These are phyloP conservation scores for Elysia chlorotica DNA, from an alignment of 1,140 invertebrate genomes.

Conservation along the genomic window DNA sequence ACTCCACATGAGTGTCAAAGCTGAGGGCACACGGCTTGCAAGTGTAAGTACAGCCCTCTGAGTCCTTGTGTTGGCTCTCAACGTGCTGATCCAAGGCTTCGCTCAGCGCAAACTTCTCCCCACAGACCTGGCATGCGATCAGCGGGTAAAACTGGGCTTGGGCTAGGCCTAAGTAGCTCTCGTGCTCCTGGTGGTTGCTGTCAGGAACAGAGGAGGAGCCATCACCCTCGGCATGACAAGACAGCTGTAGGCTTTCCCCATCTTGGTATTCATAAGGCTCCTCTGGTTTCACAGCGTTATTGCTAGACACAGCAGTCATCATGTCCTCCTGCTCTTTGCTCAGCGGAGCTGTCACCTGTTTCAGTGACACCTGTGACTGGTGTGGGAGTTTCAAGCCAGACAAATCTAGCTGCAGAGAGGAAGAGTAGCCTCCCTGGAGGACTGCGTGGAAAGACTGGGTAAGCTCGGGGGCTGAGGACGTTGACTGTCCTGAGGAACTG, in stretches of 20 bases:
- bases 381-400: constrained; percentile 19
- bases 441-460: constrained; percentile 6
- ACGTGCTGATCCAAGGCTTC: constrained; percentile 18
- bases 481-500: background rate
- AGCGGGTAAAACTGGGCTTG: constrained; percentile 19
- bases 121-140: constrained; percentile 25
- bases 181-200: background rate
- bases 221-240: constrained; percentile 4
- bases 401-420: background rate
- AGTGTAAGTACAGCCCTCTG: background rate
- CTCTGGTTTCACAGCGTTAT: constrained; percentile 7
- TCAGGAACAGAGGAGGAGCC: too few relatives aligned
- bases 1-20: constrained; percentile 12
- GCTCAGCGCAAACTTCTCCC: constrained; percentile 21
- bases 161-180: constrained; percentile 15
- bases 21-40: constrained; percentile 12
- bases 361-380: constrained; percentile 13
- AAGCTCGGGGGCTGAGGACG: background rate
- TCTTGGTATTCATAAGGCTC: constrained; percentile 19
- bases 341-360: background rate
- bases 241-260: too few relatives aligned
- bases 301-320: too few relatives aligned
- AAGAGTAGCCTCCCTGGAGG: constrained; percentile 2
- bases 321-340: background rate
- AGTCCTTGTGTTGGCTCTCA: constrained; percentile 14